Evolutionary conservation across 2,888 invertebrate species (phyloP), one percentile per base, ranked within the genome.

Genomic region (Spialia ferax): DNA sequence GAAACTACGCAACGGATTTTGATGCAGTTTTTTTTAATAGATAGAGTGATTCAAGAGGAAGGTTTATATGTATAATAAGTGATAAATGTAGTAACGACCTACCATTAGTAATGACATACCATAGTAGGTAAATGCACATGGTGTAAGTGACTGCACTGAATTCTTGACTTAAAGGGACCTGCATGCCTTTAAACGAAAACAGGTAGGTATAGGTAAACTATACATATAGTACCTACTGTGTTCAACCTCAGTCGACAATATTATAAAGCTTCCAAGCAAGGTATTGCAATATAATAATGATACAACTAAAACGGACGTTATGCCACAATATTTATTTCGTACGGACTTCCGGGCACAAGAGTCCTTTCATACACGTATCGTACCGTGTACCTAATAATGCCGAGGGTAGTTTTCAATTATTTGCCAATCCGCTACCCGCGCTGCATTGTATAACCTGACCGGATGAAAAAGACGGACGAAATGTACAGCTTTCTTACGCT

Each of bases 351-450:
- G 20, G 56, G 7, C 26, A 29, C 29, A n/a, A 54, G 18, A 23
- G 54, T 15, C 15, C 29, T 22, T 62, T 55, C 32, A 55, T 61
- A 61, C 59, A 65, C 59, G 65, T 52, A 59, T 57, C 61, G 60
- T 26, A 18, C 32, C 60, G 64, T 64, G 57, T 35, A 57, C 48
- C 64, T 59, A 52, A 65, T 72, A 75, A 73, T 70, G 71, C 15
- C 56, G 76, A 79, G 79, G 82, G 79, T 80, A 81, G 80, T 79
- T 86, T 88, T 86, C 88, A 90, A 89, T 89, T 87, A 89, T 89
- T 88, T 84, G 82, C 82, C 85, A 84, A 86, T 86, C 82, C 83
- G 83, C 80, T 87, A 81, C 85, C 83, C 79, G 78, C 79, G 57
- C 78, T 77, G 73, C 79, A 64, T 78, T 77, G 73, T 74, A 78